Base-by-base conservation (phyloP, 2,888 invertebrate genomes). In the Agrotis exclamationis region DNA sequence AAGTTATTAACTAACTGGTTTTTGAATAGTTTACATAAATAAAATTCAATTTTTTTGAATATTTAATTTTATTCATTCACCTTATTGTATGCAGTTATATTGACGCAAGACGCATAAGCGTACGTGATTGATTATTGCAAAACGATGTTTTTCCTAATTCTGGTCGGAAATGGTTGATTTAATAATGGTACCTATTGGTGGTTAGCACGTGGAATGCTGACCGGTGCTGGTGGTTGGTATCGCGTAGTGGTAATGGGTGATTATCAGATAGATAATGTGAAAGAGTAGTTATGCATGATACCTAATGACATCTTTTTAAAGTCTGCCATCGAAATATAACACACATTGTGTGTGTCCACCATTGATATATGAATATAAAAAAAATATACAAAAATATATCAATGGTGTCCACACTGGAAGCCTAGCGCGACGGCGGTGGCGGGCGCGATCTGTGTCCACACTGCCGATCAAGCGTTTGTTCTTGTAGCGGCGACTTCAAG, bases 221-320 rank as follows among this genome's bases (percentile, higher is more conserved):
- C n/a, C 20, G 62, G 47, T 62, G 22, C 56, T n/a, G 39, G 18
- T 44, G 39, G 44, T 58, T 48, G 28, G 9, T 47, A 24, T 70
- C 53, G 18, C 18, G 3, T 54, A n/a, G 33, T 63, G 39, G 22
- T 71, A 16, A 28, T 57, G 28, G 6, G 5, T 50, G 44, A 67
- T 66, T n/a, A 28, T 51, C 67, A 67, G 44, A 45, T 39, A 33
- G 18, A 54, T 70, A 18, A 33, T 28, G n/a, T 33, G 56, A 22
- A 45, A 18, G 14, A 16, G 16, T 58, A 28, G 44, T 9, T 39
- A 39, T 39, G 3, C 45, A 33, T 33, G 14, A 45, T 24, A 58
- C 22, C 22, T 18, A 13, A 57, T 9, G 18, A 7, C 20, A n/a
- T n/a, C 28, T 28, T 4, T 11, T n/a, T 16, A 51, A n/a, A n/a